phyloP scores from a whole-genome alignment of 2,113 vertebrate species.

The Bos indicus region DNA sequence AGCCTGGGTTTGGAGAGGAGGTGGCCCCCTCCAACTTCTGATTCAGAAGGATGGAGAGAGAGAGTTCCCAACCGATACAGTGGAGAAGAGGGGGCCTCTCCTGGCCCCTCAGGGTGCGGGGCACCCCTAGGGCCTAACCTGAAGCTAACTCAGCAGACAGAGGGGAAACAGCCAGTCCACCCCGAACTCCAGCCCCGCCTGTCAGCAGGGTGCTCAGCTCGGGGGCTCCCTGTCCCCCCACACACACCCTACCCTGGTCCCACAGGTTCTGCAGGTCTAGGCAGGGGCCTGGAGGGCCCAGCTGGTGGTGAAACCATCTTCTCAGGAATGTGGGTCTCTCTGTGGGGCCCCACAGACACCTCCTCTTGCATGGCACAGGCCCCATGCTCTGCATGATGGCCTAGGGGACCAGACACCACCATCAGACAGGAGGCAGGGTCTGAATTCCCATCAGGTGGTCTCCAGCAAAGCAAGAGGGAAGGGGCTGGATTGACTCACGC shows the following conservation, averaged over 20 bases:
- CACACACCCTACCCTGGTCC: background rate
- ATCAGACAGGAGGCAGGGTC: background rate
- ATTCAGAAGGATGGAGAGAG: background rate
- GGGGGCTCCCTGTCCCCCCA: background rate
- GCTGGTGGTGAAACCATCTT: conserved; percentile 34
- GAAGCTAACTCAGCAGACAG: background rate
- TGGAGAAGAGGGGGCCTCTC: background rate
- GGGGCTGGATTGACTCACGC: background rate
- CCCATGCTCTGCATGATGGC: background rate
- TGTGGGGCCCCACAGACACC: background rate
- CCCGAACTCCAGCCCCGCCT: background rate
- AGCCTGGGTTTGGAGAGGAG: background rate
- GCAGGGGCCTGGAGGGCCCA: conserved; percentile 17
- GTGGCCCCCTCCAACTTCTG: background rate
- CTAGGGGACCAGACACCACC: background rate
- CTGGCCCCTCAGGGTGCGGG: background rate
- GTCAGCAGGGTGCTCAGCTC: background rate
- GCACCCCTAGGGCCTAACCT: background rate
- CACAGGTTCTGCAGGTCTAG: conserved; percentile 51
- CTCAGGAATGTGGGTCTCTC: conserved; percentile 47
- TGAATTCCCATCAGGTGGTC: background rate
- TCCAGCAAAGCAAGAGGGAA: background rate
- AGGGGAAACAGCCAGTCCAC: background rate
- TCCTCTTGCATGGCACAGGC: background rate
- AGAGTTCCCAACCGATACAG: background rate